Base-by-base conservation (phyloP, 1,140 invertebrate species). In the Drosophila burlai region DNA sequence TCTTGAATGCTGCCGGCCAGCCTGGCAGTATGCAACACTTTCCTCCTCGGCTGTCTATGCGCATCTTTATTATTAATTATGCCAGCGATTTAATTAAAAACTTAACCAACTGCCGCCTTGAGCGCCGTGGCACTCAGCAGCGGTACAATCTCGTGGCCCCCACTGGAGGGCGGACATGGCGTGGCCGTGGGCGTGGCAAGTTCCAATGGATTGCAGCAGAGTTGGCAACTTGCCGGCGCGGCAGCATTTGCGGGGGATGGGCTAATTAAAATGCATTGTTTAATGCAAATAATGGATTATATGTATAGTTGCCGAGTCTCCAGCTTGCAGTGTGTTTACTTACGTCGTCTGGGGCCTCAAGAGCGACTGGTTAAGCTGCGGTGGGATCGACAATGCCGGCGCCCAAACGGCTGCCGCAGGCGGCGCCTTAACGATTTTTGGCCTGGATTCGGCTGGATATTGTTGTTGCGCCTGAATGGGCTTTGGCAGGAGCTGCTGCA, bases 201-300 rank as follows among this genome's bases (percentile, higher is more conserved):
- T 18, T 80, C 63, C 47, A 40, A 59, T n/a, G 65, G 54, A 50
- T 52, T 31, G 60, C 77, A 81, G 21, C 80, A 80, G 15, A 50
- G 75, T 40, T 72, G 42, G 66, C 85, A 84, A 43, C 49, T 52
- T 43, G 45, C 65, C 60, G 68, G 45, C 66, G 50, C 49, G 45
- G 69, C 61, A 57, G 18, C 54, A 77, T 26, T 72, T 74, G 79
- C 63, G 66, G 73, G 60, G 54, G 42, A 49, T 81, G 81, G 73
- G 78, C 84, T 87, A 87, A 87, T 87, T 87, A 90, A 87, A 84
- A 85, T 90, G 84, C 80, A 86, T 83, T 86, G 84, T 85, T 66
- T 71, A 49, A 81, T 46, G 71, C 64, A 81, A 63, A 79, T 83
- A 82, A 79, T 63, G 64, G 62, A 71, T 83, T 84, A 77, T 83